Conservation (phyloP, 92 coral and sea anemone species). For the Epizoanthus stellaris region DNA sequence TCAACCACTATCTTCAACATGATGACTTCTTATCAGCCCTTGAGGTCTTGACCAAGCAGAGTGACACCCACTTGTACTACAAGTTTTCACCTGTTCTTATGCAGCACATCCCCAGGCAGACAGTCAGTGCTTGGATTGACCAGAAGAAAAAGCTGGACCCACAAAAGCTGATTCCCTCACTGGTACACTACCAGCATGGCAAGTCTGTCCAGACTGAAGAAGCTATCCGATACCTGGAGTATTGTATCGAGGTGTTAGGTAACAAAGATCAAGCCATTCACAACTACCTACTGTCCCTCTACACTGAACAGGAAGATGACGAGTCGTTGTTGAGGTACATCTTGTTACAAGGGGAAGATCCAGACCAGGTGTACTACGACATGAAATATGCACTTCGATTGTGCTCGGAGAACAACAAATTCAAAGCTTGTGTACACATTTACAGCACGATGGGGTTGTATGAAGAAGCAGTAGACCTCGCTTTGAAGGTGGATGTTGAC, state of each 20-base stretch:
- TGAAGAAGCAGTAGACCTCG: slow-evolving; percentile 97
- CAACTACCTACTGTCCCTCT: slow-evolving; percentile 90
- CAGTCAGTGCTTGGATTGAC: slow-evolving; percentile 98
- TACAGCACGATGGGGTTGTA: slow-evolving; percentile 96
- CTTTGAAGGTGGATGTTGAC: slow-evolving; percentile 93
- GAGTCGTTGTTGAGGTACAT: slow-evolving; percentile 83
- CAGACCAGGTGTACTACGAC: slow-evolving; percentile 83
- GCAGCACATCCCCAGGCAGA: slow-evolving; percentile 94
- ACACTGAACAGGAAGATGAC: slow-evolving; percentile 83
- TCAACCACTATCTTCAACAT: slow-evolving; percentile 94
- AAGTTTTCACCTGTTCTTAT: slow-evolving; percentile 97
- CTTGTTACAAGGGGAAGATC: slow-evolving; percentile 91
- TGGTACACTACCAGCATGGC: slow-evolving; percentile 90
- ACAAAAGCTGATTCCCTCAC: slow-evolving; percentile 88
- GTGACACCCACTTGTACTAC: slow-evolving; percentile 93
- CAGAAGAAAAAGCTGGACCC: slow-evolving; percentile 92
- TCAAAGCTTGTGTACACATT: slow-evolving; percentile 94
- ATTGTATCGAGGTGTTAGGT: slow-evolving; percentile 87
- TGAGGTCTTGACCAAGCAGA: slow-evolving; percentile 90
- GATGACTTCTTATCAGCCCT: slow-evolving; percentile 91
- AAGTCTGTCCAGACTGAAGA: slow-evolving; percentile 83
- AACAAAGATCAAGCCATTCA: slow-evolving; percentile 95
- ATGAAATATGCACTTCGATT: slow-evolving; percentile 92
- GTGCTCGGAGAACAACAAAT: slow-evolving; percentile 89
- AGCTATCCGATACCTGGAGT: slow-evolving; percentile 92